phyloP scores from a whole-genome alignment of 2,888 invertebrate genomes.

The Bruchidius siliquastri region DNA sequence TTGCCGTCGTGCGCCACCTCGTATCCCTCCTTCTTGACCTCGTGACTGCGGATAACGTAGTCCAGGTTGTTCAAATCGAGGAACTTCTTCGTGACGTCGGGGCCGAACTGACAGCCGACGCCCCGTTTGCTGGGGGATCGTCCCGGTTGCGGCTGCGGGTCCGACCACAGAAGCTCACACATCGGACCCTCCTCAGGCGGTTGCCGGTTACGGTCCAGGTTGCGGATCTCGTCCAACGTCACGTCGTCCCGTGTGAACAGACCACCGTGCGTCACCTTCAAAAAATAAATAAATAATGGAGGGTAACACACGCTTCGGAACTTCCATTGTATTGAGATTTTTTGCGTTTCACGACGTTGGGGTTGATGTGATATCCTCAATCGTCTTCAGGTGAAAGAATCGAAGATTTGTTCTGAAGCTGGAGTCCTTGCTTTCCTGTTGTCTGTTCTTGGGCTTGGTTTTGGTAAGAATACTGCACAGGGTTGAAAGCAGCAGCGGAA shows the following conservation, averaged over 20 bases:
- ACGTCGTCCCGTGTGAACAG: conserved; percentile 91
- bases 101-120: conserved; percentile 97
- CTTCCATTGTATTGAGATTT: too few relatives aligned
- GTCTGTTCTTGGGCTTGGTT: too few relatives aligned
- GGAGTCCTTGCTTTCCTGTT: too few relatives aligned
- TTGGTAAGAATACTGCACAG: too few relatives aligned
- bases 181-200: conserved; percentile 95
- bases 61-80: conserved; percentile 80
- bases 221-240: conserved; percentile 86
- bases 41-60: conserved; percentile 94
- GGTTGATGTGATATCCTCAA: too few relatives aligned
- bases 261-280: conserved; percentile 95
- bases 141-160: conserved; percentile 88
- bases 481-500: too few relatives aligned
- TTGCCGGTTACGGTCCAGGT: conserved; percentile 88
- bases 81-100: conserved; percentile 90
- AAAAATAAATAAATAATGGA: background rate
- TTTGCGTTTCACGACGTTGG: too few relatives aligned
- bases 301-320: too few relatives aligned
- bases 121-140: conserved; percentile 93
- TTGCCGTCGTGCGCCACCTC: conserved; percentile 92
- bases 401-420: too few relatives aligned
- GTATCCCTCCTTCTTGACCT: conserved; percentile 95
- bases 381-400: too few relatives aligned
- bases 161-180: conserved; percentile 99